These are phyloP conservation scores for Huso huso DNA, from an alignment of 2,797 vertebrate species.

Conservation along the genomic window DNA sequence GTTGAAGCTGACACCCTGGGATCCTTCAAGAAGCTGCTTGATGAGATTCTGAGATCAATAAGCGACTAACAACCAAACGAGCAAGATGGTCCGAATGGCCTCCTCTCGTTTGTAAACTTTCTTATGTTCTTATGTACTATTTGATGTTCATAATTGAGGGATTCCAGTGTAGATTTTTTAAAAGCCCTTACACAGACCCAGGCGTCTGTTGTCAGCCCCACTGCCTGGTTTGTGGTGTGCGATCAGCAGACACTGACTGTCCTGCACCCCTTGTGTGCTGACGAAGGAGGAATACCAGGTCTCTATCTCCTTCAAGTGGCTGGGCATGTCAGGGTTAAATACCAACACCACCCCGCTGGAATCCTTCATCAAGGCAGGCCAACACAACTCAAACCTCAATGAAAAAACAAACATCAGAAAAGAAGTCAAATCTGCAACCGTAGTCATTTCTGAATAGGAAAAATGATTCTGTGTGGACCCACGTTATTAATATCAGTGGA, in stretches of 20 bases:
- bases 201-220: slow-evolving; percentile 44
- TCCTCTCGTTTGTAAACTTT: too few relatives aligned
- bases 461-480: too few relatives aligned
- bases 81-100: too few relatives aligned
- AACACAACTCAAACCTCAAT: slow-evolving; percentile 85
- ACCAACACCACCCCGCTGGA: slow-evolving; percentile 77
- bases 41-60: too few relatives aligned
- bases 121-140: too few relatives aligned
- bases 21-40: too few relatives aligned
- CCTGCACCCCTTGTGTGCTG: slow-evolving; percentile 71
- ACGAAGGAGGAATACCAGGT: slow-evolving; percentile 84
- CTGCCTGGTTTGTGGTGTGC: slow-evolving; percentile 89
- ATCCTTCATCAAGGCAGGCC: slow-evolving; percentile 90
- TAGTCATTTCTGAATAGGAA: too few relatives aligned
- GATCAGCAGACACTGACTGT: slow-evolving; percentile 80
- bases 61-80: too few relatives aligned
- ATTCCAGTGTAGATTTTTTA: too few relatives aligned
- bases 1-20: too few relatives aligned
- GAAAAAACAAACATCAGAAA: neutral
- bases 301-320: slow-evolving; percentile 83
- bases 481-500: too few relatives aligned
- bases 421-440: neutral
- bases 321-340: slow-evolving; percentile 82
- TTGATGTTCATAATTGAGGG: too few relatives aligned
- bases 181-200: slow-evolving; percentile 67